phyloP scores from a whole-genome alignment of 2,888 invertebrate genomes.

The Frankliniella intonsa region DNA sequence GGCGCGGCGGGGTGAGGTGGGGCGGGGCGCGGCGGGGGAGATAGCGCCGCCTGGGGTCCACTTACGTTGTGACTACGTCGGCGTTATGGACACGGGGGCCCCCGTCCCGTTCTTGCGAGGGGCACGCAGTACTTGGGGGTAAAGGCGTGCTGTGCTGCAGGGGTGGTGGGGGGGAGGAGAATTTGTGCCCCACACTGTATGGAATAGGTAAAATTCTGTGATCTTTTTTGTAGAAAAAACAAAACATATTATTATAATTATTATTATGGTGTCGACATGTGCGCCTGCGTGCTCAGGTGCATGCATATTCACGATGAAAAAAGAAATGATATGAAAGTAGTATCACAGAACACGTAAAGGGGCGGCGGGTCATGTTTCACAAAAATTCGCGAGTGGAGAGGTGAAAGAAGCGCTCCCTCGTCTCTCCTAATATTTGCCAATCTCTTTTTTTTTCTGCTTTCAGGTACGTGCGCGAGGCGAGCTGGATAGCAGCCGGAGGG shows the following conservation, averaged over 20 bases:
- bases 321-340: too few species aligned
- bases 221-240: too few species aligned
- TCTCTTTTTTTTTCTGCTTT: background rate
- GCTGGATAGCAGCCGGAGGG: background rate
- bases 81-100: background rate
- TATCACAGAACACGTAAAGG: too few species aligned
- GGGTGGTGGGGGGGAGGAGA: too few species aligned
- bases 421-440: background rate
- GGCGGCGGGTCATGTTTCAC: too few species aligned
- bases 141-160: background rate
- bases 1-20: too few species aligned
- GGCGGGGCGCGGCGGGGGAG: background rate
- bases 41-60: background rate
- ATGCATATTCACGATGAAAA: too few species aligned
- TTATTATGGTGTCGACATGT: too few species aligned
- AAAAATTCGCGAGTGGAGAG: background rate
- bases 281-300: too few species aligned
- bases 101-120: background rate
- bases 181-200: too few species aligned
- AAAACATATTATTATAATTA: too few species aligned
- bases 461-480: background rate
- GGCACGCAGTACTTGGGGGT: background rate
- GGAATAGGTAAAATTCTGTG: too few species aligned
- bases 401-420: background rate
- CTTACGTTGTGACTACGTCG: background rate